Base-by-base conservation (phyloP, 2,113 vertebrate genomes). In the Gnathonemus echidnorhynchus region DNA sequence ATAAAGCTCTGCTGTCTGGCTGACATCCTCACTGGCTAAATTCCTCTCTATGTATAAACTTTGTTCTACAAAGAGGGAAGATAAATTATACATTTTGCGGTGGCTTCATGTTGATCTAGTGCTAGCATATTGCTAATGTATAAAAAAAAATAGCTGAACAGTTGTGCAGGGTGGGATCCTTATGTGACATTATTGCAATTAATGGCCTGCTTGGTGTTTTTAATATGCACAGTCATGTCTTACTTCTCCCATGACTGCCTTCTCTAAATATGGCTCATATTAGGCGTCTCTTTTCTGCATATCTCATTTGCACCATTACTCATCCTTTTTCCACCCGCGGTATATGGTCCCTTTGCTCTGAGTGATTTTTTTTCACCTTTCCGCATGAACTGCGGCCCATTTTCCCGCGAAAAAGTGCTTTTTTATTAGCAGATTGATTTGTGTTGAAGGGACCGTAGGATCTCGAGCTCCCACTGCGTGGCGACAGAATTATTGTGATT, bases 401-500 rank as follows among this genome's bases (percentile, higher is more conserved):
- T 80, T 89, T 24, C 56, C 77, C 31, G 74, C 48, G 39, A 88
- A 62, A 89, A 70, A 56, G 83, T 53, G 48, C 46, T 66, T 91
- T 90, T 90, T 88, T 86, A 88, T 87, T 88, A 88, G 46, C 49
- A 52, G 58, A 87, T 88, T 90, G 90, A 87, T 89, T 89, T 91
- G 87, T 77, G 90, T 86, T 88, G 89, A 86, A 77, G 87, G 89
- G 91, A 91, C 90, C 90, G 77, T 91, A 48, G 90, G 88, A 92
- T 89, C 90, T 66, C 50, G 80, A 84, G 77, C 87, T 84, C 91
- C 84, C 77, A 42, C 89, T 45, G 89, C 52, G 31, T 87, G 89
- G 90, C 87, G 89, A 88, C 88, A 80, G 89, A 53, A 92, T 92
- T 89, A 92, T 90, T 66, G 88, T 92, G 91, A 92, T 92, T 92